Base-by-base conservation (phyloP, 2,888 invertebrate species). In the Tanaodytes sp. region DNA sequence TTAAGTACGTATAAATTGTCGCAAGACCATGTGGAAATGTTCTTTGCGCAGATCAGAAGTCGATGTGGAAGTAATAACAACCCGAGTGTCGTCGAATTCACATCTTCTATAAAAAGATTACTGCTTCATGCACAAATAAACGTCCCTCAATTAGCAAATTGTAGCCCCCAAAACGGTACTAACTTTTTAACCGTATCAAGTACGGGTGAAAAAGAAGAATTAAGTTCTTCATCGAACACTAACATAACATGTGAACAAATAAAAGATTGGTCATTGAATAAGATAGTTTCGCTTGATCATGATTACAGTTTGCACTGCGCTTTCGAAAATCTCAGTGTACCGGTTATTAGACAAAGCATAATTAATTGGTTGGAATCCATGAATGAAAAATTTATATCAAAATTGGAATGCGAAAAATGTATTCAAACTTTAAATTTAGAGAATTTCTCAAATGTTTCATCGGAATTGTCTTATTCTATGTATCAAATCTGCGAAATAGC, bases 21-120 rank as follows among this genome's bases (percentile, higher is more conserved):
- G 9, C 27, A 27, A 27, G 27, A 27, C 9, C 27, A 43, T 12
- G 23, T 43, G 27, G 23, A 23, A 14, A 20, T 27, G 43, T 43
- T 43, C 27, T 45, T 45, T 30, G 12, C 45, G 14, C 45, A 45
- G 16, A 45, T 45, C 31, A 45, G 45, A 30, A 45, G 45, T 8
- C 12, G 45, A 15, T 27, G 45, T 30, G 45, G 31, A 11, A 14
- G 20, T 12, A 48, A 36, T 20, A 48, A 48, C 8, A 48, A 48
- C 14, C 48, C 48, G n/a, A 36, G 12, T 36, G 12, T 19, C 1
- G 36, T 36, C 1, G 19, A 33, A 31, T 33, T 48, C 12, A 48
- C 5, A 6, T 48, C 48, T 1, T 33, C 48, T 12, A 36, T 48
- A 4, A 48, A 33, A 48, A 48, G 36, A 33, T 33, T 48, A 12